Base-by-base conservation (phyloP, 2,113 vertebrate species). In the Setophaga kirtlandii region DNA sequence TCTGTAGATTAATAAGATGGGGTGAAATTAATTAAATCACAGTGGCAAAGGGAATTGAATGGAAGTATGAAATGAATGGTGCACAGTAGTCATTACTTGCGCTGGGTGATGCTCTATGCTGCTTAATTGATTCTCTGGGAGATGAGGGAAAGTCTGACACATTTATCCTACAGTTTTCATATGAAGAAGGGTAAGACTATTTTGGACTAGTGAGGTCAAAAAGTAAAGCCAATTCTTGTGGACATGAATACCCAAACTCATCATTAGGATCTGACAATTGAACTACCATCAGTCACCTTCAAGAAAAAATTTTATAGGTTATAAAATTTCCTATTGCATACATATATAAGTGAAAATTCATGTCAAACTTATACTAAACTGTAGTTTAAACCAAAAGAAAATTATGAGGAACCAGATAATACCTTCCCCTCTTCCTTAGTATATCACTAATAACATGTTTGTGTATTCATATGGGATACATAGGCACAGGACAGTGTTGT, bases 21-120 rank as follows among this genome's bases (percentile, higher is more conserved):
- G 62, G 28, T 77, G 49, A 94, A 96, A 96, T 95, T 93, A 96
- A 95, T 91, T 79, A 96, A 93, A 87, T 93, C 78, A 79, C 27
- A 70, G 16, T 62, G 79, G 69, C 37, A 92, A 91, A 77, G 79
- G 88, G 64, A 93, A 94, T 95, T 91, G 95, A 81, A 71, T 52
- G 49, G 23, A 86, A 85, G 18, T n/a, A 59, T 25, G 33, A 94
- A 90, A 71, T 44, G 13, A 21, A 27, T 41, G 31, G 60, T 52
- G n/a, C 5, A 3, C 69, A 71, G 39, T 30, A 87, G 64, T 86
- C 58, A 65, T 94, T 95, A 68, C 55, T 81, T 76, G 55, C 59
- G 33, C 70, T 39, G 49, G 44, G 14, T 67, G 35, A 6, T 93
- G 73, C 21, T 52, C 23, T 44, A 13, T 65, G 49, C 7, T 3